Evolutionary conservation across 2,888 invertebrate species (phyloP).

Genomic region (Pseudolycoriella hygida): DNA sequence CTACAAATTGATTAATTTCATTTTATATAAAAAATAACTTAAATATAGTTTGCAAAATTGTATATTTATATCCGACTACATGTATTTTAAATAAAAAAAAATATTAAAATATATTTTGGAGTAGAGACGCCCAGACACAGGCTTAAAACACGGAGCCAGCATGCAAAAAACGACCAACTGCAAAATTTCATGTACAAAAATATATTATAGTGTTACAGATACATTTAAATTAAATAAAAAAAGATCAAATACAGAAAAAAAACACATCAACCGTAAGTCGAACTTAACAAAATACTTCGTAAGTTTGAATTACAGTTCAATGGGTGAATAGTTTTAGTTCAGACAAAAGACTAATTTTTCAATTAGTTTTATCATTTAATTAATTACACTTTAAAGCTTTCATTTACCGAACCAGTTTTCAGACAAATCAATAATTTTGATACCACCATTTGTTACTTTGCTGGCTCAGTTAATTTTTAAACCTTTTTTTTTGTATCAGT

Average conservation of each 20-base stretch:
- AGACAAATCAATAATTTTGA: too few species aligned
- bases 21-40: not conserved
- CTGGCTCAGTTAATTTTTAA: too few species aligned
- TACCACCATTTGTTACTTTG: too few species aligned
- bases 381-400: too few species aligned
- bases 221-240: slow-evolving; percentile 14
- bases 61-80: not conserved
- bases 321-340: too few species aligned
- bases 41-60: not conserved
- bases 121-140: slow-evolving; percentile 1
- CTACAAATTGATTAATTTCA: not conserved
- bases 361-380: too few species aligned
- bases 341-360: too few species aligned
- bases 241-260: slow-evolving; percentile 10
- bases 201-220: slow-evolving; percentile 2
- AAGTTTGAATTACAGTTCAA: too few species aligned
- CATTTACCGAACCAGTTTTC: too few species aligned
- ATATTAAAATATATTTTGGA: not conserved
- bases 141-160: slow-evolving; percentile 31
- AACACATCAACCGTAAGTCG: slow-evolving; percentile 5
- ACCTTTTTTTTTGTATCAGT: too few species aligned
- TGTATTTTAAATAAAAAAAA: not conserved
- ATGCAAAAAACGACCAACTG: slow-evolving; percentile 34
- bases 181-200: slow-evolving; percentile 16
- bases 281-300: too few species aligned